A percentile compares a stretch with the other conserved stretches of the same genome.
These are phyloP conservation scores for Cryptotermes secundus DNA, from an alignment of 1,140 invertebrate genomes.

Conservation along the genomic window DNA sequence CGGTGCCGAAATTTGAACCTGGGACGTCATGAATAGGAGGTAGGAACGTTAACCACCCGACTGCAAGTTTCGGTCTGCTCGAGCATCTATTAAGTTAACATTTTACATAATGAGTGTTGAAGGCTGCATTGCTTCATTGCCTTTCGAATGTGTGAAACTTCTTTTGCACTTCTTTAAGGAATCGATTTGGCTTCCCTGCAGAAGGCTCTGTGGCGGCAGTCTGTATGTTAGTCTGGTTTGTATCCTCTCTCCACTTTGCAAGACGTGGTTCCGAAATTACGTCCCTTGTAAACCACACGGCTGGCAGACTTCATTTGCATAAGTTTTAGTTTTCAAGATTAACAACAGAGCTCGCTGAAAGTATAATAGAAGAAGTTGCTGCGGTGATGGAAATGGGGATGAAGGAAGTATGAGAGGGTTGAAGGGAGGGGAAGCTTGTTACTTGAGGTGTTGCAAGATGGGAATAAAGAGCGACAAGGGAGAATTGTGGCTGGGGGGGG, in stretches of 20 bases:
- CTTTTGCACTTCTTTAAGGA: not conserved
- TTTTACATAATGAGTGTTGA: too few relatives aligned
- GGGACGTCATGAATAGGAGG: too few relatives aligned
- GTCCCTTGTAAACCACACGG: conserved; percentile 29
- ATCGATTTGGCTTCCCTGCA: not conserved
- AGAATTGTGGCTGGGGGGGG: not conserved
- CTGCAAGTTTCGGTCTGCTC: too few relatives aligned
- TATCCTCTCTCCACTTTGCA: conserved; percentile 26
- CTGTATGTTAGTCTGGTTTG: conserved; percentile 1
- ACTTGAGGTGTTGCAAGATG: conserved; percentile 24
- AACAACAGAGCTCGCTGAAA: conserved; percentile 23
- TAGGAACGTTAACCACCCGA: too few relatives aligned
- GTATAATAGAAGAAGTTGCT: conserved; percentile 28
- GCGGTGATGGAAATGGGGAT: conserved; percentile 21
- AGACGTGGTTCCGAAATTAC: conserved; percentile 24
- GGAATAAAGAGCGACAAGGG: conserved; percentile 27
- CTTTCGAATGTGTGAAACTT: too few relatives aligned
- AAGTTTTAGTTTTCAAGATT: conserved; percentile 28
- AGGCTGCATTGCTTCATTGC: too few relatives aligned
- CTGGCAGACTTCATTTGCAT: conserved; percentile 28
- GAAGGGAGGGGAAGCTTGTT: not conserved
- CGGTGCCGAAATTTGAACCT: too few relatives aligned
- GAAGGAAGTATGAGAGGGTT: not conserved
- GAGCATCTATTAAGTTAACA: too few relatives aligned
- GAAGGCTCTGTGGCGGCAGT: not conserved